A percentile compares a stretch with the other conserved stretches of the same genome.
These are phyloP conservation scores for Mactra quadrangularis DNA, from an alignment of 1,140 invertebrate species.

Conservation along the genomic window DNA sequence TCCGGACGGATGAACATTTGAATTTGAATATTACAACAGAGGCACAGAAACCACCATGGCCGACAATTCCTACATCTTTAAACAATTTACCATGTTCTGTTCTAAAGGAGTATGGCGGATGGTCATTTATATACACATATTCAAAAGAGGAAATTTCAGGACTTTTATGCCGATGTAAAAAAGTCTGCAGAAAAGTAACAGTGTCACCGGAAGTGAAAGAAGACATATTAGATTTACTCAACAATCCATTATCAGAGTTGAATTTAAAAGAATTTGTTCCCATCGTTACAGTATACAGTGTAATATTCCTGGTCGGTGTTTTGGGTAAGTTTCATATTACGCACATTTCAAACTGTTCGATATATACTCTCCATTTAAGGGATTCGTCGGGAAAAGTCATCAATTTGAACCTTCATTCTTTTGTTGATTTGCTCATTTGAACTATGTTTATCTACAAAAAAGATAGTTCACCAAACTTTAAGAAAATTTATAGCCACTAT, in stretches of 20 bases:
- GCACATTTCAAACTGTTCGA: too few relatives aligned
- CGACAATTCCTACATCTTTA: neutral
- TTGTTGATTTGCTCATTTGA: too few relatives aligned
- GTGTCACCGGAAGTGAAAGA: neutral
- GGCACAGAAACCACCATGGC: too few relatives aligned
- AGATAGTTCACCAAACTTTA: too few relatives aligned
- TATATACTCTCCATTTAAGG: too few relatives aligned
- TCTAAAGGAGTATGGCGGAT: neutral
- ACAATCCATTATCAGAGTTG: neutral
- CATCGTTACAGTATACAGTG: neutral
- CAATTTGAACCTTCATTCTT: too few relatives aligned
- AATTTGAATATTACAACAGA: too few relatives aligned
- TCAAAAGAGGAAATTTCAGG: slow-evolving; percentile 10
- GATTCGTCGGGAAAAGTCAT: too few relatives aligned
- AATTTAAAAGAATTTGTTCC: slow-evolving; percentile 12
- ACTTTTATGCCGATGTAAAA: slow-evolving; percentile 29
- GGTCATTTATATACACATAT: slow-evolving; percentile 37
- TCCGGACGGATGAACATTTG: too few relatives aligned
- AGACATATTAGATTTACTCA: neutral
- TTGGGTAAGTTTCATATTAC: neutral
- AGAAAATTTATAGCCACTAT: too few relatives aligned
- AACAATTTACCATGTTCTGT: slow-evolving; percentile 11
- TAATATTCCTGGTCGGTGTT: slow-evolving; percentile 13
- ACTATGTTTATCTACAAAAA: too few relatives aligned
- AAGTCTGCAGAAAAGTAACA: neutral